Evolutionary conservation across 2,113 vertebrate species (phyloP).

Genomic region (Mesembrinibis cayennensis): DNA sequence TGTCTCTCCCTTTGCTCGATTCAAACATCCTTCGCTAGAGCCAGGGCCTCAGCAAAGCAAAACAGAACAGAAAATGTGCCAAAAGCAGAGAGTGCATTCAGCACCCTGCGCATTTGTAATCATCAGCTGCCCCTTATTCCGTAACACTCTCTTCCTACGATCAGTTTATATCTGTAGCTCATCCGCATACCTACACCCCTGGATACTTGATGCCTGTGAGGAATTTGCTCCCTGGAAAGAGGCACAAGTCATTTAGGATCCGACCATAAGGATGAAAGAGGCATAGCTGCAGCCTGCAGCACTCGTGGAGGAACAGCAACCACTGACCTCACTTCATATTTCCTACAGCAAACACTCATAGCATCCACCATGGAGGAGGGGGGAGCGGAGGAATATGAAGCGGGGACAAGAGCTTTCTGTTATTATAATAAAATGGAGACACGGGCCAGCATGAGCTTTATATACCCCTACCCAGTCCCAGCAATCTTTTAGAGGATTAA

Average conservation of each 20-base stretch:
- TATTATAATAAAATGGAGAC: slow-evolving; percentile 25
- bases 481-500: slow-evolving; percentile 67
- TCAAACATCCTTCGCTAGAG: neutral
- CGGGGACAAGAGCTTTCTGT: neutral
- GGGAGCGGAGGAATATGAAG: neutral
- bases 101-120: neutral
- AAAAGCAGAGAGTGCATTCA: neutral
- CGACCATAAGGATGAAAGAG: neutral
- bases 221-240: neutral
- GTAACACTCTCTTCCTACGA: fast-evolving
- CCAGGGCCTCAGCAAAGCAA: neutral
- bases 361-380: neutral
- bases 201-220: neutral
- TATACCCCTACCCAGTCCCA: neutral
- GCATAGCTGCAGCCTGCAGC: neutral
- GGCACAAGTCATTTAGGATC: neutral
- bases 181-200: neutral
- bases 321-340: neutral
- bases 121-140: neutral
- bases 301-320: neutral
- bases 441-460: neutral
- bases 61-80: neutral
- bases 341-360: neutral
- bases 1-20: neutral
- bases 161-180: neutral